Conservation (phyloP, 2,113 vertebrate genomes). For the Atractosteus spatula region DNA sequence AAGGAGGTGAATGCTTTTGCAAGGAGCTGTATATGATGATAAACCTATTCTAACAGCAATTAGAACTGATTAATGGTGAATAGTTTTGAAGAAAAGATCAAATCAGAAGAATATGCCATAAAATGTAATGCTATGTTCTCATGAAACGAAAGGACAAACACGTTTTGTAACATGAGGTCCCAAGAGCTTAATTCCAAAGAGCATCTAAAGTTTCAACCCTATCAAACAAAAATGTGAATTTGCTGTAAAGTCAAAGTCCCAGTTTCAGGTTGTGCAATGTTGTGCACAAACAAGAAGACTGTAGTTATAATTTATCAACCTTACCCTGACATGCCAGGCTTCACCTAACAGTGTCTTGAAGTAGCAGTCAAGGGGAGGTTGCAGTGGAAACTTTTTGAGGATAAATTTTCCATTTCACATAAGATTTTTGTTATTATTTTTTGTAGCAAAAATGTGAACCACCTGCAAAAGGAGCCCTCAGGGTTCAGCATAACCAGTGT, state of each 20-base stretch:
- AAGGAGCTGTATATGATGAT: too few species aligned
- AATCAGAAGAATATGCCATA: too few species aligned
- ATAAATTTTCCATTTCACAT: conserved; percentile 68
- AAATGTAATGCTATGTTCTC: too few species aligned
- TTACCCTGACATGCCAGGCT: conserved; percentile 19
- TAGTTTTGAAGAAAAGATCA: too few species aligned
- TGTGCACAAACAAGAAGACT: conserved; percentile 22
- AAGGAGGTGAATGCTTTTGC: too few species aligned
- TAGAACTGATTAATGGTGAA: too few species aligned
- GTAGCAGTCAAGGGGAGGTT: conserved; percentile 52
- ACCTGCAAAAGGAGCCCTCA: conserved; percentile 62
- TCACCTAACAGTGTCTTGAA: conserved; percentile 34
- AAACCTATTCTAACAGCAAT: too few species aligned
- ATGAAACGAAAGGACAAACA: too few species aligned
- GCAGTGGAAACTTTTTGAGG: conserved; percentile 59
- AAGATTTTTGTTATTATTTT: conserved; percentile 51
- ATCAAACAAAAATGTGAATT: not conserved
- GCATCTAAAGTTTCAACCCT: not conserved
- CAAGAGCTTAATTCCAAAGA: not conserved
- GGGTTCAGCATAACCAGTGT: conserved; percentile 55
- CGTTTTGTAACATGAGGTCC: too few species aligned
- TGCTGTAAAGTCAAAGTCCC: not conserved
- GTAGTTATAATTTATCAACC: conserved; percentile 22
- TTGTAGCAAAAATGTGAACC: conserved; percentile 68
- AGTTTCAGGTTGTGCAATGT: conserved; percentile 15